Percentiles rank a stretch among this genome's conserved stretches.
These are phyloP conservation scores for Neotoxoptera formosana DNA, from an alignment of 1,140 invertebrate species.

Conservation along the genomic window DNA sequence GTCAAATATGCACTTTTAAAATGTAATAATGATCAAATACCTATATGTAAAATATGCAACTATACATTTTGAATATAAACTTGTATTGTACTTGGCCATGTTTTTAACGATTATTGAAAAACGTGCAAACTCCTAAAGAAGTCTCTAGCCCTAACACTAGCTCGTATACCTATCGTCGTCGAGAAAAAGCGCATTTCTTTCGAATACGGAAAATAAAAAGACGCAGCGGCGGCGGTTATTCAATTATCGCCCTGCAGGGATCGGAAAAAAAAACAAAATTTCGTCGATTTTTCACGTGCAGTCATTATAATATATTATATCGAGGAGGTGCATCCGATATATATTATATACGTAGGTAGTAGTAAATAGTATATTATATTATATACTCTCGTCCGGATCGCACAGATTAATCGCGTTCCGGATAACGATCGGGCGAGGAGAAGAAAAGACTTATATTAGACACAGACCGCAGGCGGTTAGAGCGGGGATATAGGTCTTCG, in stretches of 20 bases:
- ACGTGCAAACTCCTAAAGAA: too few species aligned
- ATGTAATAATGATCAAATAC: too few species aligned
- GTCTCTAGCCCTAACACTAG: too few species aligned
- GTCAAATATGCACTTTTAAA: too few species aligned
- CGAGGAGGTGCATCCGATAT: not conserved
- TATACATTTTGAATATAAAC: too few species aligned
- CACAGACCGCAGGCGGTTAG: conserved; percentile 9
- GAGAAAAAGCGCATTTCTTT: not conserved
- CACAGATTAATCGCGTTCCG: not conserved
- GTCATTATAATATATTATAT: too few species aligned
- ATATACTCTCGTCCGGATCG: not conserved
- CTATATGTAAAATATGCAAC: too few species aligned
- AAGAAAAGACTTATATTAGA: not conserved
- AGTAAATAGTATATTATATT: not conserved
- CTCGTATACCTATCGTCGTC: too few species aligned
- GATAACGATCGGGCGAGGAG: not conserved
- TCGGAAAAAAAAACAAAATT: not conserved
- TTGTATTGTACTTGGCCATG: too few species aligned
- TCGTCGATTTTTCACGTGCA: not conserved
- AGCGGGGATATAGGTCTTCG: not conserved
- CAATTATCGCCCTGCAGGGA: not conserved
- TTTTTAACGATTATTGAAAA: too few species aligned
- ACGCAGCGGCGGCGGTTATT: not conserved
- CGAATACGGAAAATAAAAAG: not conserved
- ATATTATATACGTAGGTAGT: too few species aligned